Evolutionary conservation across 2,113 vertebrate species (phyloP).

Genomic region (Pachycephala philippinensis): DNA sequence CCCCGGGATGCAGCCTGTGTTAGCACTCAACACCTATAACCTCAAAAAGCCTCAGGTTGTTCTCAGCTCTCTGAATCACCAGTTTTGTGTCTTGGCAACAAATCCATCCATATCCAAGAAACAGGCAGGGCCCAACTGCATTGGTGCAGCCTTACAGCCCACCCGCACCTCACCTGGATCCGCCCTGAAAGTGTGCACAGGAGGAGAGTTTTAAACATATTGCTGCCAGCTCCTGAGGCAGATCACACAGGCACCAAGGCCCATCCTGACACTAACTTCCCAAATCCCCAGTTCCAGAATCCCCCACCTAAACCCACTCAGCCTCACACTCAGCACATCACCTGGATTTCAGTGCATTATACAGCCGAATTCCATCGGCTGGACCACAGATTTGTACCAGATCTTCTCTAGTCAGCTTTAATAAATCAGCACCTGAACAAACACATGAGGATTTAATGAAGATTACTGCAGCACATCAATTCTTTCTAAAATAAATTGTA

Average conservation of each 20-base stretch:
- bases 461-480: background rate
- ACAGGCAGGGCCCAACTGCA: background rate
- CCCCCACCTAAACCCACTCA: background rate
- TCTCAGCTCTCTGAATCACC: slow-evolving; percentile 25
- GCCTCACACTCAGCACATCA: slow-evolving; percentile 3
- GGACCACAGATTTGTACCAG: slow-evolving; percentile 93
- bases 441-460: background rate
- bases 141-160: background rate
- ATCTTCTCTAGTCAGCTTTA: slow-evolving; percentile 92
- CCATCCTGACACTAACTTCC: background rate
- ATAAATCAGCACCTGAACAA: slow-evolving; percentile 88
- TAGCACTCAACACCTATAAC: background rate
- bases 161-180: background rate
- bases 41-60: slow-evolving; percentile 4
- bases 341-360: slow-evolving; percentile 94
- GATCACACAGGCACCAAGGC: background rate
- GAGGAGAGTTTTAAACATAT: background rate
- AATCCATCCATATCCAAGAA: slow-evolving; percentile 17
- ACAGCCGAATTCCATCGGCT: slow-evolving; percentile 92
- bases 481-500: background rate
- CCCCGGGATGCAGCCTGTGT: background rate
- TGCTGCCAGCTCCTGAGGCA: background rate
- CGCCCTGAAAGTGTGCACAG: background rate
- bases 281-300: background rate
- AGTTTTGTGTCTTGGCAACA: slow-evolving; percentile 46